These are phyloP conservation scores for Poecilia latipinna DNA, from an alignment of 2,113 vertebrate species.

Conservation along the genomic window DNA sequence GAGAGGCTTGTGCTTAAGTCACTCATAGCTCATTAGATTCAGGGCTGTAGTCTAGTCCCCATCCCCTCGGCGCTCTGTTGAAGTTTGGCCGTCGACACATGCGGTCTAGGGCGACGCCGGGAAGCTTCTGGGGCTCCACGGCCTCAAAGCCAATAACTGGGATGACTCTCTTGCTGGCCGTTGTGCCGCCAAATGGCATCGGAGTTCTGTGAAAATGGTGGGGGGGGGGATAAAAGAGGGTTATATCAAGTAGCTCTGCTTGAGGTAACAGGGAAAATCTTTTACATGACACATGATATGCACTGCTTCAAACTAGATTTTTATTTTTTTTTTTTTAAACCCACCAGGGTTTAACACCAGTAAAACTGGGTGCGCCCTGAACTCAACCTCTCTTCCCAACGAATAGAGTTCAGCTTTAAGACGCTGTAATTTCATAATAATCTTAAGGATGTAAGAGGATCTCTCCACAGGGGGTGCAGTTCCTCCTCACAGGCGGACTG, in stretches of 20 bases:
- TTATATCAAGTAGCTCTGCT: background rate
- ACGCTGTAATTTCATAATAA: slow-evolving; percentile 38
- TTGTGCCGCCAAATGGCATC: slow-evolving; percentile 82
- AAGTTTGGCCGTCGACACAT: slow-evolving; percentile 86
- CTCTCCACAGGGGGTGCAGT: slow-evolving; percentile 13
- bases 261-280: background rate
- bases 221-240: background rate
- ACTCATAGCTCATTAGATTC: slow-evolving; percentile 91
- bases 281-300: slow-evolving; percentile 22
- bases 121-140: slow-evolving; percentile 71
- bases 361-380: background rate
- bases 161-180: slow-evolving; percentile 73
- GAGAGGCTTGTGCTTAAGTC: background rate
- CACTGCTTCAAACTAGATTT: slow-evolving; percentile 15
- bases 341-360: slow-evolving; percentile 3
- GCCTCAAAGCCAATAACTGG: slow-evolving; percentile 72
- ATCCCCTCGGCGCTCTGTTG: slow-evolving; percentile 90
- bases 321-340: background rate
- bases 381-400: slow-evolving; percentile 9
- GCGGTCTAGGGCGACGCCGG: slow-evolving; percentile 72
- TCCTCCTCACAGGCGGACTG: slow-evolving; percentile 31
- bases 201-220: slow-evolving; percentile 80
- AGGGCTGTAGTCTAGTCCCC: slow-evolving; percentile 80
- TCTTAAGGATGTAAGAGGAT: slow-evolving; percentile 44
- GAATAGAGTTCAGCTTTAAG: slow-evolving; percentile 40